Percentiles rank a stretch among this genome's conserved stretches.
phyloP scores from a whole-genome alignment of 2,113 vertebrate genomes.

The Rhadina sibilatrix region DNA sequence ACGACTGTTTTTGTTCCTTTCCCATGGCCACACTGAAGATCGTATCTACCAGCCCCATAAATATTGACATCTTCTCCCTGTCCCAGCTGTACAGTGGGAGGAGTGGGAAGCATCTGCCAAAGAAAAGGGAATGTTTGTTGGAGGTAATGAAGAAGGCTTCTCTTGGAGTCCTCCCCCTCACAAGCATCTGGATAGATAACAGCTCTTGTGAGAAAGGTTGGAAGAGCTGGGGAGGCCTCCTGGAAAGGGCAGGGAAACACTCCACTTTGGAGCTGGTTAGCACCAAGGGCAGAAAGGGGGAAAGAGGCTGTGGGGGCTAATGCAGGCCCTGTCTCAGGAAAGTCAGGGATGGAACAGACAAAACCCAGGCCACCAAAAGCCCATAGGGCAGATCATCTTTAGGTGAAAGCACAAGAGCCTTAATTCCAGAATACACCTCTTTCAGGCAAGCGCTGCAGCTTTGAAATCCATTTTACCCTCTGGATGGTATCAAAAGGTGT shows the following conservation, averaged over 20 bases:
- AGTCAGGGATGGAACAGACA: neutral
- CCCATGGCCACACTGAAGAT: neutral
- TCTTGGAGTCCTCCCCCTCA: constrained; percentile 29
- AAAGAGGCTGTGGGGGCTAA: neutral
- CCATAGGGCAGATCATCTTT: neutral
- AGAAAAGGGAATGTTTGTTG: constrained; percentile 21
- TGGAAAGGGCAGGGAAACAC: neutral
- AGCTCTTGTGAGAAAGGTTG: neutral
- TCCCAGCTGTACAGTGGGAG: constrained; percentile 43
- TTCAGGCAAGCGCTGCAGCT: neutral
- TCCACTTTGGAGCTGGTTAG: neutral
- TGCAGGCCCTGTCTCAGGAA: fast-evolving
- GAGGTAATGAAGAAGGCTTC: constrained; percentile 29
- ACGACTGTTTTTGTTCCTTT: neutral
- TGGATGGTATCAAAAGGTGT: neutral
- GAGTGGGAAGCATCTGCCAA: constrained; percentile 11
- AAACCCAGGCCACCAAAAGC: neutral
- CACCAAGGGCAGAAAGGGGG: neutral
- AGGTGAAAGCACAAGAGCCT: neutral
- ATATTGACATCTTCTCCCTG: constrained; percentile 19
- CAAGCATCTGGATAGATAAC: constrained; percentile 58
- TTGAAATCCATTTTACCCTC: neutral
- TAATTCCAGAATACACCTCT: neutral
- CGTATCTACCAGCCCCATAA: neutral
- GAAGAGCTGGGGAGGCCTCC: neutral